Evolutionary conservation across 2,113 vertebrate genomes (phyloP), one percentile per base, ranked within the genome.

Genomic region (Rhea americana): DNA sequence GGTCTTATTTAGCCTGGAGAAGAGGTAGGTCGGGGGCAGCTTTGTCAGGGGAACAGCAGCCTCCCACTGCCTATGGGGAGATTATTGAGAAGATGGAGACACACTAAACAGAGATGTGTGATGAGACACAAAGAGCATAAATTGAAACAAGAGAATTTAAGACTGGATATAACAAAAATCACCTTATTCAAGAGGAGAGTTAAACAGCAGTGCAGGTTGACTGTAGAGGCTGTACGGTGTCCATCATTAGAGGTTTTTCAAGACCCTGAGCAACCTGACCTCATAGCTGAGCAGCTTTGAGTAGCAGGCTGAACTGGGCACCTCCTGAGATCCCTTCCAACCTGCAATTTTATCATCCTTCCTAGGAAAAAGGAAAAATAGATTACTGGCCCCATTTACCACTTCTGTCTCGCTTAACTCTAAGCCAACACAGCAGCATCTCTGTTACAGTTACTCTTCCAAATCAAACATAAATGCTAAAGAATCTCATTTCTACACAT

Each of bases 101-200:
- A 5, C 9, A 28, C 2, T 4, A 19, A 1, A 5, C 24, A 41
- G 15, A 55, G 41, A 7, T 21, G 20, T 53, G 7, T 3, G 5
- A 67, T 13, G 17, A 80, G 13, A 78, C 10, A 28, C 9, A 63
- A 8, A 4, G 7, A 7, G 8, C 25, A 32, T n/a, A 56, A 61
- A 41, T 4, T 47, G 5, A 80, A 88, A 72, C 3, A 50, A 41
- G 11, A 47, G 4, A 56, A 76, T 11, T 56, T 80, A 63, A 59
- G 22, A 50, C 5, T 45, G 48, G 26, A 19, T 67, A 4, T 26
- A 53, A 79, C 20, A 13, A 87, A 26, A 56, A 82, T 26, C 1
- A 61, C 18, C 47, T 4, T 4, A 17, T 11, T 22, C 17, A 3
- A 3, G 7, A 63, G 7, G 4, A 68, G 20, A 86, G 68, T 17